phyloP scores from a whole-genome alignment of 2,797 vertebrate genomes.

The Anabacerthia variegaticeps region DNA sequence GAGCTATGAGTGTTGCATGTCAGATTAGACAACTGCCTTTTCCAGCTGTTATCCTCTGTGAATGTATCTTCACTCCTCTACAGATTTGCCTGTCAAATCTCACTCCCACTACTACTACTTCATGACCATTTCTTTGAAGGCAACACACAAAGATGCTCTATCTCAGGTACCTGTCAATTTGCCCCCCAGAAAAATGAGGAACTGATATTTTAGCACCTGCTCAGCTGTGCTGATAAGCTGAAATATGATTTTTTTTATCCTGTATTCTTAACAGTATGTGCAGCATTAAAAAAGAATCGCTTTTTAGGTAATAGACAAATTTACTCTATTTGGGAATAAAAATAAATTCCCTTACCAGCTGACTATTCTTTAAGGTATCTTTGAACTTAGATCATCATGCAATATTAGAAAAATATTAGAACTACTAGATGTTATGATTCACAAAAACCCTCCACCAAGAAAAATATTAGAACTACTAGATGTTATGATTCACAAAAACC shows the following conservation, averaged over 20 bases:
- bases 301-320: not conserved
- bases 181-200: not conserved
- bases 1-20: not conserved
- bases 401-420: not conserved
- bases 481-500: not conserved
- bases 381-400: not conserved
- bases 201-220: not conserved
- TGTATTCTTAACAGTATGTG: not conserved
- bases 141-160: not conserved
- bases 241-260: not conserved
- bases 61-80: not conserved
- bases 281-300: not conserved
- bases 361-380: not conserved
- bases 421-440: not conserved
- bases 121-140: not conserved
- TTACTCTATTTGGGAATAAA: not conserved
- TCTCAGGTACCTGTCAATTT: not conserved
- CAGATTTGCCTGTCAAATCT: not conserved
- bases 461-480: not conserved
- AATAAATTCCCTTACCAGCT: not conserved
- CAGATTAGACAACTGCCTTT: not conserved
- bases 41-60: rapidly evolving
- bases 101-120: not conserved
- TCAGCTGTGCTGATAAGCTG: not conserved
- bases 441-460: not conserved